Percentiles rank a stretch among this genome's conserved stretches.
Conservation (phyloP, 2,888 invertebrate species). For the Neoaliturus tenellus region DNA sequence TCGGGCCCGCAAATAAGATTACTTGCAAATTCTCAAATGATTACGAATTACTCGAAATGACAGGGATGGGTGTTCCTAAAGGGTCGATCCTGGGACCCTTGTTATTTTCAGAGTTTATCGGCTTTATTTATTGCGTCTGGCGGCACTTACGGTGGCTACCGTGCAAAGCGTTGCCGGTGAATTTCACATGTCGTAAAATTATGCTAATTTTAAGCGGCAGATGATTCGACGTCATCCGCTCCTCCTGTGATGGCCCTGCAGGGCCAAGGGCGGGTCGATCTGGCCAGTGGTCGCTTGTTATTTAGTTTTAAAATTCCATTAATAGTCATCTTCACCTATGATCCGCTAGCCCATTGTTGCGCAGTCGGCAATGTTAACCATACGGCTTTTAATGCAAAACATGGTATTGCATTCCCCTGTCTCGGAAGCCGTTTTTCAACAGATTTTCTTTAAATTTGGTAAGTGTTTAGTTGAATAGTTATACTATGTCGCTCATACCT, state of each 20-base stretch:
- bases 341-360: no score
- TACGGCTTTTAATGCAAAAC: no score
- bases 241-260: neutral
- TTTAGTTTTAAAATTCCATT: no score
- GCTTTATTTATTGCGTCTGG: neutral
- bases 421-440: no score
- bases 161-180: neutral
- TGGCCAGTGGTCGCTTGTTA: no score
- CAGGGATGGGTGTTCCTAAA: constrained; percentile 22
- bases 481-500: no score
- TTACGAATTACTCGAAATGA: constrained; percentile 28
- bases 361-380: no score
- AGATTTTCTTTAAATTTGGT: no score
- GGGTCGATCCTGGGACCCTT: constrained; percentile 3
- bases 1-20: constrained; percentile 22
- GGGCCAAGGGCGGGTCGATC: neutral
- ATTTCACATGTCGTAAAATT: constrained; percentile 25
- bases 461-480: no score
- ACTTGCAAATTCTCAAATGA: constrained; percentile 36
- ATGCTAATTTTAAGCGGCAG: neutral
- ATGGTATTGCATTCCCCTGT: no score
- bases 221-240: neutral
- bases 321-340: no score
- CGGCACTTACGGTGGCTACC: neutral
- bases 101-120: constrained; percentile 18